Evolutionary conservation across 92 coral and sea anemone species (phyloP), one percentile per base, ranked within the genome.

Genomic region (Umimayanthus chanpuru): DNA sequence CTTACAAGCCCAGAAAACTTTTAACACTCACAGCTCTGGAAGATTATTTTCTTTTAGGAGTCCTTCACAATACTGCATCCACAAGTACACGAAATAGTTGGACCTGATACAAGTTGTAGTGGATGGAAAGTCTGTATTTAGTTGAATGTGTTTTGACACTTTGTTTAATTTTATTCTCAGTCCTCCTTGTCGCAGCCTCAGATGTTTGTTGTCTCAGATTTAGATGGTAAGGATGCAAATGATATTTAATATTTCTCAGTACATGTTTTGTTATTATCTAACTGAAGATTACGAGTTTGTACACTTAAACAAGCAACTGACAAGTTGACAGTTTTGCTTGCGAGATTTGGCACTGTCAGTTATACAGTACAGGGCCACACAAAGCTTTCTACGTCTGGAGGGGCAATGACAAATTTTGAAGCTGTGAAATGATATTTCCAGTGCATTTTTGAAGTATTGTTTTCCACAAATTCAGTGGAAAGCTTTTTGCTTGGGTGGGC

Each of bases 191-290:
- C 92, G 23, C 99, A 97, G 80, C 99, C 99, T 38, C 99, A 97
- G 89, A 95, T 97, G 99, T 93, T 89, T 85, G 94, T 97, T 77
- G 99, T 97, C 30, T 97, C 99, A 85, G 99, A 97, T 89, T 90
- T 97, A 92, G 99, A 97, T 80, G 99, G 99, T 97, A 84, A 89
- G 98, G 41, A 20, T 15, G 41, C 1, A 5, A 10, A 47, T 83
- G 61, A 5, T 39, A 38, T 29, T 6, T 21, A 2, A 23, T 76
- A 2, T 50, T 76, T 73, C 39, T 73, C 44, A 2, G 32, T 21
- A 25, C 3, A 49, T 23, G 32, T 32, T 12, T 80, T 16, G 15
- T 36, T 28, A 20, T 74, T 18, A n/a, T 21, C 44, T 15, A 14
- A 25, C 74, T 26, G 9, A 70, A 32, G 47, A 74, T 74, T 32